phyloP scores from a whole-genome alignment of 2,113 vertebrate species.

The Dinomys branickii region DNA sequence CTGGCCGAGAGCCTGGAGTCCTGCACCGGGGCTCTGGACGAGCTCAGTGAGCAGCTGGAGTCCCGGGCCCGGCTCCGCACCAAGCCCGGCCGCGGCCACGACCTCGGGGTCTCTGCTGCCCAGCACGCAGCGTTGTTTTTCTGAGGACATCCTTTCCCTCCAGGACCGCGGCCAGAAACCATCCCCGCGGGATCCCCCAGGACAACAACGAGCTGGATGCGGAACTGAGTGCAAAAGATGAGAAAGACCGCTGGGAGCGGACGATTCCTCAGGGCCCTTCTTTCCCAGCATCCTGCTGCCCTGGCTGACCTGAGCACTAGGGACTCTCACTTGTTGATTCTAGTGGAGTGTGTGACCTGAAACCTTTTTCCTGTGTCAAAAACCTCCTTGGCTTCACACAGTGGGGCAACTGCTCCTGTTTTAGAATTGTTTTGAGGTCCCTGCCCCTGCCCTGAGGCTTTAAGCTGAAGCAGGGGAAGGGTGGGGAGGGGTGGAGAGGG shows the following conservation, averaged over 20 bases:
- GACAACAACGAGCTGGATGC: neutral
- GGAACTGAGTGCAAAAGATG: neutral
- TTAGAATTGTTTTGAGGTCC: neutral
- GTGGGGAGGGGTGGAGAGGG: neutral
- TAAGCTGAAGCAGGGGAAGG: neutral
- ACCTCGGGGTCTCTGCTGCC: slow-evolving; percentile 43
- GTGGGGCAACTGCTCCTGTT: neutral
- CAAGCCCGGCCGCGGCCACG: neutral
- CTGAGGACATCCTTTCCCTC: slow-evolving; percentile 66
- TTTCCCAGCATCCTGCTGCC: neutral
- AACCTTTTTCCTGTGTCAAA: neutral
- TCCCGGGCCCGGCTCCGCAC: slow-evolving; percentile 75
- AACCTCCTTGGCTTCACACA: neutral
- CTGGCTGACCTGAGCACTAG: neutral
- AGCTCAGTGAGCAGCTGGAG: slow-evolving; percentile 86
- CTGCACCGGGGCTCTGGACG: slow-evolving; percentile 86
- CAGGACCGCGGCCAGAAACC: neutral
- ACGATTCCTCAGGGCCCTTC: neutral
- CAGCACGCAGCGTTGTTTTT: slow-evolving; percentile 47
- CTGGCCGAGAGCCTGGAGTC: slow-evolving; percentile 86
- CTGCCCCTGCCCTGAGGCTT: neutral
- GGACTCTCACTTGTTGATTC: neutral
- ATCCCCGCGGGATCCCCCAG: slow-evolving; percentile 28
- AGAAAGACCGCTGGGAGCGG: neutral
- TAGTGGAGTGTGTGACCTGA: neutral